Conservation (phyloP, 2,113 vertebrate species). For the Beaufortia kweichowensis region DNA sequence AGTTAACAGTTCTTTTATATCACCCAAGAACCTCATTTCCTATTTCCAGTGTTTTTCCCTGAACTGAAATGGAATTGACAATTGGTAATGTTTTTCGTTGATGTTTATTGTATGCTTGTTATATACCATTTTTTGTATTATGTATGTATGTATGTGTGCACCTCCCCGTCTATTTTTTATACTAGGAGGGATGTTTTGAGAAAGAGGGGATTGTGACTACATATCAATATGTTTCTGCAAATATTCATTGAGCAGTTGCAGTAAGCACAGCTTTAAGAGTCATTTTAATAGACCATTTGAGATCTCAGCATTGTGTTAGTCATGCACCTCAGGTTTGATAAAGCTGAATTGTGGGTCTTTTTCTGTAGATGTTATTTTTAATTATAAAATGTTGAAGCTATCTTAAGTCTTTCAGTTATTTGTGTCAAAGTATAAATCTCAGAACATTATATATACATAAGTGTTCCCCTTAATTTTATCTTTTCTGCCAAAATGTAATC, state of each 20-base stretch:
- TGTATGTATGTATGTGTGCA: neutral
- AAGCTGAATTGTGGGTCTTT: slow-evolving; percentile 13
- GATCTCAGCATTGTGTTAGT: slow-evolving; percentile 11
- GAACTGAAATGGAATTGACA: slow-evolving; percentile 1
- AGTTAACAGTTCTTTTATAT: neutral
- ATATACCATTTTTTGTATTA: neutral
- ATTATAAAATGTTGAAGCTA: neutral
- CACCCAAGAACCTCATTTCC: slow-evolving; percentile 8
- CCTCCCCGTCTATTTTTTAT: slow-evolving; percentile 28
- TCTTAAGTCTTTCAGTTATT: neutral
- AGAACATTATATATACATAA: slow-evolving; percentile 8
- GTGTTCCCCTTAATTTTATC: slow-evolving; percentile 12
- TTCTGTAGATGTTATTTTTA: slow-evolving; percentile 2
- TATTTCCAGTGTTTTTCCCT: slow-evolving; percentile 2
- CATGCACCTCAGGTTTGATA: slow-evolving; percentile 21
- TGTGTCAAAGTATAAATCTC: neutral
- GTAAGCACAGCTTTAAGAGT: neutral
- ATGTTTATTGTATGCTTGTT: slow-evolving; percentile 11
- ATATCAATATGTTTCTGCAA: neutral
- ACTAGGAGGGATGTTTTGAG: neutral
- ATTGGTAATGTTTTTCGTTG: neutral
- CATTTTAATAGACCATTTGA: neutral
- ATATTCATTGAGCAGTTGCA: neutral
- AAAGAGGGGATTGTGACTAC: slow-evolving; percentile 10
- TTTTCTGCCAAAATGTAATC: neutral